Evolutionary conservation across 1,140 invertebrate species (phyloP).

Genomic region (Pseudomyrmex pallidus): DNA sequence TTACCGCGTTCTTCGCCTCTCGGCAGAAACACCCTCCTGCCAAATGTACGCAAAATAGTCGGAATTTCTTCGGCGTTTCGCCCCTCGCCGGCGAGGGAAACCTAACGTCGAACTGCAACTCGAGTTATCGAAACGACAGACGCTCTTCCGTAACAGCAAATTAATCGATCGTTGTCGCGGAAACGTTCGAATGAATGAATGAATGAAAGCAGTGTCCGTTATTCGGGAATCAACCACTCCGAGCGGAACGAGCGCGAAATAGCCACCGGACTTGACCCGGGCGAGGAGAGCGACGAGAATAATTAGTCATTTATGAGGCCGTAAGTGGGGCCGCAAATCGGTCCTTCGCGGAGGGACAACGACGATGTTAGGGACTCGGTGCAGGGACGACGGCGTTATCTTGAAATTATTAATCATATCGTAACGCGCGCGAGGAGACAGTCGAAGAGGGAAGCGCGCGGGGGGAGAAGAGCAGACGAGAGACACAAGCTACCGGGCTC

Average conservation of each 20-base stretch:
- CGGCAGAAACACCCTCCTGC: constrained; percentile 43
- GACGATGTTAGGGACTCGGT: constrained; percentile 66
- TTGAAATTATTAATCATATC: constrained; percentile 85
- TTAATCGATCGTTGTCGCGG: constrained; percentile 4
- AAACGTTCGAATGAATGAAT: neutral
- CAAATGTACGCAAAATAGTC: constrained; percentile 80
- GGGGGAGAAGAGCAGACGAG: constrained; percentile 55
- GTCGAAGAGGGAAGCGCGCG: constrained; percentile 25
- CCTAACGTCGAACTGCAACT: constrained; percentile 1
- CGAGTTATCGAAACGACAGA: constrained; percentile 45
- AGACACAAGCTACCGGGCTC: constrained; percentile 65
- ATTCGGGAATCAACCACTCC: neutral
- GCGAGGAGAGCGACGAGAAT: constrained; percentile 70
- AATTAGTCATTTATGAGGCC: constrained; percentile 84
- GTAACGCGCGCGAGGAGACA: constrained; percentile 69
- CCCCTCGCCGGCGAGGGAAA: constrained; percentile 32
- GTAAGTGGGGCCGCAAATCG: constrained; percentile 82
- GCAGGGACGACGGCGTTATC: constrained; percentile 77
- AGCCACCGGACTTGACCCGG: neutral
- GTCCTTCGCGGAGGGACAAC: constrained; percentile 75
- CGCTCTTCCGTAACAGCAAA: constrained; percentile 29
- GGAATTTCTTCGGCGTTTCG: constrained; percentile 72
- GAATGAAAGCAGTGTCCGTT: neutral
- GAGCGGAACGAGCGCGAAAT: constrained; percentile 28
- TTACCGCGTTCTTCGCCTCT: constrained; percentile 37